These are phyloP conservation scores for Morelia viridis DNA, from an alignment of 2,797 vertebrate species.

Conservation along the genomic window DNA sequence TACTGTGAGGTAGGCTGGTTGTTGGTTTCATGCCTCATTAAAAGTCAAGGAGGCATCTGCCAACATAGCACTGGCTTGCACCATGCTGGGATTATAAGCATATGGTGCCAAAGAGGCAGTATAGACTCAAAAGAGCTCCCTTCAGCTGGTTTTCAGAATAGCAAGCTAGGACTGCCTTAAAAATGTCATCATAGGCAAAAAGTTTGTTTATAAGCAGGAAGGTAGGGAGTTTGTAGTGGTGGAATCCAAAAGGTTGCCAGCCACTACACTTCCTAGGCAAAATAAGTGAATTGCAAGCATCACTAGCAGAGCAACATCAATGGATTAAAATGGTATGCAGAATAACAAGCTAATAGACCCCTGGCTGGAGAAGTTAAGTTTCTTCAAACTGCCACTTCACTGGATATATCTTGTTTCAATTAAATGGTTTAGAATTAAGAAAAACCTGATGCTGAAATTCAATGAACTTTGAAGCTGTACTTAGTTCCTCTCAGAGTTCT, in stretches of 20 bases:
- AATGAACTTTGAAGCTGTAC: not conserved
- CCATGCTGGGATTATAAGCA: conserved; percentile 42
- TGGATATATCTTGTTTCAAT: not conserved
- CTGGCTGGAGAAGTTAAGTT: too few species aligned
- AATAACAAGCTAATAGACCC: not conserved
- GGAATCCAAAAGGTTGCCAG: not conserved
- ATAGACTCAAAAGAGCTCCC: not conserved
- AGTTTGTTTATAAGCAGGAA: not conserved
- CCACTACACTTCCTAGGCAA: not conserved
- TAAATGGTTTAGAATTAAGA: not conserved
- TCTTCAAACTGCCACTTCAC: not conserved
- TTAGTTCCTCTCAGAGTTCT: not conserved
- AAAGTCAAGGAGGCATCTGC: conserved; percentile 34
- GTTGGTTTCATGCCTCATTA: conserved; percentile 55
- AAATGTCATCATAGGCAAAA: not conserved
- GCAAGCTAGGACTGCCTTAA: not conserved
- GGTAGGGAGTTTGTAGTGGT: not conserved
- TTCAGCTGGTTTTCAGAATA: not conserved
- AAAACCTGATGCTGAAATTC: not conserved
- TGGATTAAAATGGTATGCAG: too few species aligned
- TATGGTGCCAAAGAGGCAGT: conserved; percentile 34
- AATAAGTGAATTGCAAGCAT: not conserved
- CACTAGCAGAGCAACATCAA: too few species aligned
- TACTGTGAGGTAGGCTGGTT: conserved; percentile 41
- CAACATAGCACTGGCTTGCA: conserved; percentile 32